These are phyloP conservation scores for Urocolius indicus DNA, from an alignment of 2,113 vertebrate species.

Conservation along the genomic window DNA sequence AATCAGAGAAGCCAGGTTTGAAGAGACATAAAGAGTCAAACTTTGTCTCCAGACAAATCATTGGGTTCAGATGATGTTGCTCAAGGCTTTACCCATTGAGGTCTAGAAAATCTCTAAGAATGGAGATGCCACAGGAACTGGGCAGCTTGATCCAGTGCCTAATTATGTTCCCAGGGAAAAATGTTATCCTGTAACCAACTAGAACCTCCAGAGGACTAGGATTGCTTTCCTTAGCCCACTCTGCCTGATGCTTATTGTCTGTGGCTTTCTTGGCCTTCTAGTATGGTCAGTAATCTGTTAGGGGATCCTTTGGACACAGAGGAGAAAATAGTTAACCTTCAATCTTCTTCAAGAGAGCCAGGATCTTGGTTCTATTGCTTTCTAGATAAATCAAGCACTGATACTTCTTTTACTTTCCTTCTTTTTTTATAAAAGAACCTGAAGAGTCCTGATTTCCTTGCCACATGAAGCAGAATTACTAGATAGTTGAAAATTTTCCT, in stretches of 20 bases:
- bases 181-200: neutral
- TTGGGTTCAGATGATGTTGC: neutral
- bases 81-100: neutral
- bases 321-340: neutral
- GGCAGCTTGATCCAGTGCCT: neutral
- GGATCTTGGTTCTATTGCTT: neutral
- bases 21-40: neutral
- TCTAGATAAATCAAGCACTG: neutral
- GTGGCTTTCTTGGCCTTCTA: neutral
- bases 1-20: neutral
- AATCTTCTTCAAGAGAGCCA: neutral
- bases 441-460: neutral
- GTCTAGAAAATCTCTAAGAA: neutral
- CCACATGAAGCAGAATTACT: neutral
- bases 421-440: neutral
- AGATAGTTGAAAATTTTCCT: neutral
- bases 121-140: neutral
- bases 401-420: neutral
- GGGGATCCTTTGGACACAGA: neutral
- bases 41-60: neutral
- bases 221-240: neutral
- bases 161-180: neutral
- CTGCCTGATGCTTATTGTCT: neutral
- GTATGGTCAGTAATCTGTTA: neutral
- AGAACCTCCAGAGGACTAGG: neutral